phyloP scores from a whole-genome alignment of 2,113 vertebrate genomes.

The Semicossyphus pulcher region DNA sequence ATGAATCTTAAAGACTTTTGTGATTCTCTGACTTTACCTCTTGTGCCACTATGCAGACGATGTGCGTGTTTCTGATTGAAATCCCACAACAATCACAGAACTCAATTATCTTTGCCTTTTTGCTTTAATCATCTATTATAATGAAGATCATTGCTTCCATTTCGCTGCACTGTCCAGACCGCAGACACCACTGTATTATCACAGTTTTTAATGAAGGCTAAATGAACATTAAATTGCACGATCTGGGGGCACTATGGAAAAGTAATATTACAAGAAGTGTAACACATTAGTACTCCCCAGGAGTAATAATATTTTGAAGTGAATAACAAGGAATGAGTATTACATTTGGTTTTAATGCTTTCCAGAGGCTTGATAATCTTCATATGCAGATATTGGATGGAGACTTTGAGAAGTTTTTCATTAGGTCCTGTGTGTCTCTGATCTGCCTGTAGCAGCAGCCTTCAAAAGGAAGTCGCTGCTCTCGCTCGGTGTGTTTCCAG shows the following conservation, averaged over 20 bases:
- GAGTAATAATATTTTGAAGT: constrained; percentile 19
- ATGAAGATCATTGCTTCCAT: too few species aligned
- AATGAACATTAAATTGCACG: constrained; percentile 12
- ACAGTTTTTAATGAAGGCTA: constrained; percentile 7
- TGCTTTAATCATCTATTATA: too few species aligned
- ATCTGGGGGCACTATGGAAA: neutral
- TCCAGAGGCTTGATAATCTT: constrained; percentile 27
- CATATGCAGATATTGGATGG: constrained; percentile 29
- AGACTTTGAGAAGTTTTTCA: constrained; percentile 32
- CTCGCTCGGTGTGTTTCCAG: neutral
- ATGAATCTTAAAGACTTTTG: too few species aligned
- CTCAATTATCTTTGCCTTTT: too few species aligned
- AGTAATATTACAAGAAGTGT: neutral
- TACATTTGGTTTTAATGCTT: constrained; percentile 31
- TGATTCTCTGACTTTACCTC: too few species aligned
- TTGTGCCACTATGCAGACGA: too few species aligned
- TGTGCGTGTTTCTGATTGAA: too few species aligned
- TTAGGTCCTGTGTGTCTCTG: constrained; percentile 23
- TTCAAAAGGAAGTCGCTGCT: constrained; percentile 34
- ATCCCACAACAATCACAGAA: too few species aligned
- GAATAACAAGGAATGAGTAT: constrained; percentile 39
- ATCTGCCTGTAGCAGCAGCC: constrained; percentile 39
- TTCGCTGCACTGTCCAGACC: too few species aligned
- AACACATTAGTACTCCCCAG: constrained; percentile 21
- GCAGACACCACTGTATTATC: too few species aligned